Percentiles rank a stretch among this genome's conserved stretches.
Conservation (phyloP, 2,888 invertebrate species). For the Nephrotoma guestfalica region DNA sequence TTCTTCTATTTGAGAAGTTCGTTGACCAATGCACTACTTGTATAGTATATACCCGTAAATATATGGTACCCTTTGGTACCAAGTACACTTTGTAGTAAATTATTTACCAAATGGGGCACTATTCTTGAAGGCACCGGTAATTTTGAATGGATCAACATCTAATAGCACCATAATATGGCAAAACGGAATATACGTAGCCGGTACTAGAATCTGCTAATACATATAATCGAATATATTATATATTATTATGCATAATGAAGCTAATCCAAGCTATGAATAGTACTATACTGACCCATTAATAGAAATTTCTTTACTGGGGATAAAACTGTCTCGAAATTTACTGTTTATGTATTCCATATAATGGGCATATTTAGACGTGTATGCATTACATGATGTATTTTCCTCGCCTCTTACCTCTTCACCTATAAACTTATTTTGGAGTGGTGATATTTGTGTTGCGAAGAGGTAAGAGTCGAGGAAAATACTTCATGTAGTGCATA, state of each 20-base stretch:
- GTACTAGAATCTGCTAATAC: slow-evolving; percentile 12
- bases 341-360: slow-evolving; percentile 3
- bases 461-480: too few relatives aligned
- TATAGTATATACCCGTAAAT: slow-evolving; percentile 14
- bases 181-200: slow-evolving; percentile 14
- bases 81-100: too few relatives aligned
- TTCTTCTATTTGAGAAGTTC: slow-evolving; percentile 13
- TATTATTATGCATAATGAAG: neutral
- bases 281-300: slow-evolving; percentile 3
- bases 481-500: too few relatives aligned
- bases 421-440: too few relatives aligned
- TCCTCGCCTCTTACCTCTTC: too few relatives aligned
- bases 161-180: slow-evolving; percentile 15
- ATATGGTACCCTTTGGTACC: slow-evolving; percentile 15
- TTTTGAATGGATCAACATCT: too few relatives aligned
- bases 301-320: neutral
- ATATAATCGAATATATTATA: slow-evolving; percentile 10
- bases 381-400: too few relatives aligned
- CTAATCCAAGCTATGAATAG: neutral
- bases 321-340: neutral
- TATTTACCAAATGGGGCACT: too few relatives aligned
- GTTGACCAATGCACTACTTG: slow-evolving; percentile 12
- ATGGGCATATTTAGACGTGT: too few relatives aligned
- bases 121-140: neutral
- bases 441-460: too few relatives aligned